Base-by-base conservation (phyloP, 23 tunicate genomes). In the Clavelina lepadiformis region DNA sequence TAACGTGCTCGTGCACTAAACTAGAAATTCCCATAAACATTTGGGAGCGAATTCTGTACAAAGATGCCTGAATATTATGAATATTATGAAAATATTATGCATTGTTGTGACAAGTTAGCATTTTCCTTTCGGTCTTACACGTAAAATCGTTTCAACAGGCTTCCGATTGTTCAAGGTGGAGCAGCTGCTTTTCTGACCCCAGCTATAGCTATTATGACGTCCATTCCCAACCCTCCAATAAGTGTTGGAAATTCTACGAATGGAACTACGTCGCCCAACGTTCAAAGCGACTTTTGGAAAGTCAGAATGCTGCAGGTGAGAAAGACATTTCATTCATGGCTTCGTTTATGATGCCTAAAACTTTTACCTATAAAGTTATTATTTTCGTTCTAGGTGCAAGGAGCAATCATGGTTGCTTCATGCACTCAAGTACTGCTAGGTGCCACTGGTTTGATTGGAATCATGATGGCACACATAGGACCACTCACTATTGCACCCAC, bases 401-500 rank as follows among this genome's bases (percentile, higher is more conserved):
- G 98, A 35, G 83, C 98, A 13, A 91, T 91, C 15, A 75, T 76
- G 78, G 82, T 82, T n/a, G 91, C 98, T 19, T 81, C 98, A 6
- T 47, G 59, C 33, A 41, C 58, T n/a, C 79, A 91, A 56, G 52
- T 91, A 24, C 21, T 91, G 21, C 60, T 91, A 33, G 98, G 98
- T 11, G 1, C 65, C 15, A 91, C 98, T 31, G 98, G 98, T 0
- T 31, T 82, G 2, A 59, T 78, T 28, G 98, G 98, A 1, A 65
- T 91, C 33, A 24, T 91, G n/a, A 75, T 91, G 91, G 33, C 76
- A 2, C 38, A 61, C 32, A 91, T 91, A 7, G 88, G 89, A 0
- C 98, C 98, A 4, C 66, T 91, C 3, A 82, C 98, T 3, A 69
- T 91, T n/a, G 98, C 91, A 15, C 98, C 98, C 20, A 75, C 82